Conservation (phyloP, 2,113 vertebrate species). For the Equus przewalskii region DNA sequence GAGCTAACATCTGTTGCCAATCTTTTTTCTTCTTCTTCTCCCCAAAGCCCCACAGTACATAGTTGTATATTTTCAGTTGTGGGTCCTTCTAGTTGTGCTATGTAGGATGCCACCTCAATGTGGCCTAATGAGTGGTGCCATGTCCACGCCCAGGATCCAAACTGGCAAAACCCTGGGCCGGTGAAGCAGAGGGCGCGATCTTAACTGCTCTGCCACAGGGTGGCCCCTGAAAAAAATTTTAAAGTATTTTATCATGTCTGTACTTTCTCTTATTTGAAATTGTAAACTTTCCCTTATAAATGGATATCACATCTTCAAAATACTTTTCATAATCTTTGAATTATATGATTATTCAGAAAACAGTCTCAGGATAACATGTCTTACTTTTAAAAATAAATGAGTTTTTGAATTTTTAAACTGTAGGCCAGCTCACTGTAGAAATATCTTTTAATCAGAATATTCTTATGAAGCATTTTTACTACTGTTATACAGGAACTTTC, state of each 20-base stretch:
- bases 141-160: no score
- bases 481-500: neutral
- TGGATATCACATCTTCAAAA: neutral
- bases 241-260: neutral
- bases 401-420: neutral
- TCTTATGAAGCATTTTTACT: constrained; percentile 19
- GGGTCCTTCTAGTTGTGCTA: no score
- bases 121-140: no score
- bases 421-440: neutral
- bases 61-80: no score
- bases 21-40: no score
- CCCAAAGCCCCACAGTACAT: no score
- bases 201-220: no score
- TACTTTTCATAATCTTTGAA: neutral
- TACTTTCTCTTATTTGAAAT: constrained; percentile 35
- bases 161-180: no score
- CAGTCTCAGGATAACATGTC: neutral
- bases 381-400: constrained; percentile 39
- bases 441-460: neutral
- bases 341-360: neutral
- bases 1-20: no score
- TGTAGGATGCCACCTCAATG: no score
- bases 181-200: no score
- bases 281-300: neutral
- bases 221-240: neutral